Evolutionary conservation across 2,888 invertebrate species (phyloP), one percentile per base, ranked within the genome.

Genomic region (Dynastes tityus): DNA sequence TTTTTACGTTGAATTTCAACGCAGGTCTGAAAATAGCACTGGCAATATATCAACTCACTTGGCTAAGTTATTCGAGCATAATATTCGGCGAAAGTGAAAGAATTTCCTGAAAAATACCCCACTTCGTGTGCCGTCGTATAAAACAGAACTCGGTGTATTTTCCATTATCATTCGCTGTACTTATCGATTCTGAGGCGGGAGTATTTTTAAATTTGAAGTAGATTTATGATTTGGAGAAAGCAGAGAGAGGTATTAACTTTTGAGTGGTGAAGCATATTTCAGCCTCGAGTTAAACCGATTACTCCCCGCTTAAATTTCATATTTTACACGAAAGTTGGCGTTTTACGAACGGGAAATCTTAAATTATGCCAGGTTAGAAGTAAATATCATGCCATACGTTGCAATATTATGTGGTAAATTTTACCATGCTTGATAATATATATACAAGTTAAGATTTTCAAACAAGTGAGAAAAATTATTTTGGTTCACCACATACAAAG

Each of bases 121-220:
- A 40, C 55, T 71, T 58, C 29, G n/a, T 45, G 45, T 29, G 29
- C 37, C 13, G 51, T 61, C 73, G 40, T 45, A 74, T 61, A 61
- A 74, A 74, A 74, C 73, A 74, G 73, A 74, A 74, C 61, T 55
- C 37, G 61, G 45, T 61, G 73, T 74, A 45, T 74, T 63, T 61
- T 74, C 73, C 73, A 74, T 74, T 74, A 74, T 74, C 73, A 74
- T 61, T 63, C 55, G 9, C 61, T 74, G 61, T 74, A 74, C 49
- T 61, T 74, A 74, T 45, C 73, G 73, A 61, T 74, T 74, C 45
- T 13, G 29, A 74, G 9, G 61, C 61, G 45, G 2, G 61, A 61
- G 45, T 74, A 22, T 58, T 74, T 45, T 61, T 45, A 74, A 61
- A 74, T 61, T 71, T 45, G 45, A 61, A 45, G 73, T n/a, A 61